phyloP scores from a whole-genome alignment of 30 jellyfish, hydroid and myxozoan genomes.

The Pelagia noctiluca region DNA sequence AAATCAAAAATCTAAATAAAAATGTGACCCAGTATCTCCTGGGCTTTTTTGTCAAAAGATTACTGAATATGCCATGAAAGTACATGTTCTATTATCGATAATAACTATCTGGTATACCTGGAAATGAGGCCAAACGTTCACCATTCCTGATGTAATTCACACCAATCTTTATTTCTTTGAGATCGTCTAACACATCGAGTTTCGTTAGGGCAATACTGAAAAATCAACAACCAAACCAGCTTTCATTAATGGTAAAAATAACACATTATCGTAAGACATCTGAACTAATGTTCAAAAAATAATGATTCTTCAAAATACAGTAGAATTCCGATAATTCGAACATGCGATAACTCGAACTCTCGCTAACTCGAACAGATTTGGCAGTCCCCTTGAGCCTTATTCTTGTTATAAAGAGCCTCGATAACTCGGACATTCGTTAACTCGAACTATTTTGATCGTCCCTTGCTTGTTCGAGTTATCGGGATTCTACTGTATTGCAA shows the following conservation, averaged over 20 bases:
- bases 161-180: constrained; percentile 89
- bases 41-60: background rate
- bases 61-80: no score
- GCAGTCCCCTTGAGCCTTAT: background rate
- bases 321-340: background rate
- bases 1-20: no score
- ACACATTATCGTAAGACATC: background rate
- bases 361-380: background rate
- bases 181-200: constrained; percentile 95
- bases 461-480: no score
- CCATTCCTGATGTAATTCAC: constrained; percentile 84
- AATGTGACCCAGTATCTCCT: background rate
- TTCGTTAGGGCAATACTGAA: constrained; percentile 95
- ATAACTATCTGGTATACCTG: constrained; percentile 70
- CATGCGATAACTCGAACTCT: background rate
- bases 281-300: background rate
- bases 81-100: background rate
- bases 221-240: background rate
- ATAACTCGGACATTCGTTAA: no score
- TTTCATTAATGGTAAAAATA: background rate
- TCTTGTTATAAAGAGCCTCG: no score
- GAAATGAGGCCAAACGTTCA: constrained; percentile 81
- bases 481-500: no score
- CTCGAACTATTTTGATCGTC: no score
- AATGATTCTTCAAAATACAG: no score